Evolutionary conservation across 2,888 invertebrate genomes (phyloP).

Genomic region (Pimpla rufipes): DNA sequence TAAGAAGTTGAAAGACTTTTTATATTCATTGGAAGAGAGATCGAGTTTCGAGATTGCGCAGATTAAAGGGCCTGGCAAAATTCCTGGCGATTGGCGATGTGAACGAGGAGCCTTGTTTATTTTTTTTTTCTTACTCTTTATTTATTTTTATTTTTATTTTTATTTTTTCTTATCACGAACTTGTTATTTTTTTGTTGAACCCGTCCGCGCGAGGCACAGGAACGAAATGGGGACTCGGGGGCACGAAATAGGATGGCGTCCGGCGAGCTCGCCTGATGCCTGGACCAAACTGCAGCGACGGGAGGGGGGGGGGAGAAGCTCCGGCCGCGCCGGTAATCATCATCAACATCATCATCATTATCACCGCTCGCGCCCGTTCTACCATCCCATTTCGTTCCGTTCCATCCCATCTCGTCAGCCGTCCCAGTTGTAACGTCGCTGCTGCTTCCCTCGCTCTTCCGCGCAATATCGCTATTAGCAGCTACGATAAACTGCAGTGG

Average conservation of each 20-base stretch:
- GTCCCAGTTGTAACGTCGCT: conserved; percentile 75
- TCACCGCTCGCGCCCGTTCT: conserved; percentile 72
- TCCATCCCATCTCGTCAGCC: conserved; percentile 73
- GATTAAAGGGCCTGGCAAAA: conserved; percentile 49
- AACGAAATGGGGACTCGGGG: conserved; percentile 57
- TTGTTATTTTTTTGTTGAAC: conserved; percentile 50
- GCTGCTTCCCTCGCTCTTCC: conserved; percentile 34
- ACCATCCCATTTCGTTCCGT: conserved; percentile 75
- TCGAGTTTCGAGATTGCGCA: conserved; percentile 50
- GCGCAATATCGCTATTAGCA: conserved; percentile 76
- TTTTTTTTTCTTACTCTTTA: conserved; percentile 25
- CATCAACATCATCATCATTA: conserved; percentile 84
- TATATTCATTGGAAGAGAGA: conserved; percentile 55
- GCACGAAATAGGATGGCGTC: conserved; percentile 50
- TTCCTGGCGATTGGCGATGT: conserved; percentile 45
- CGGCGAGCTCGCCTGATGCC: conserved; percentile 33
- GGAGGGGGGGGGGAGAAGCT: conserved; percentile 68
- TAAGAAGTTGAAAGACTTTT: conserved; percentile 46
- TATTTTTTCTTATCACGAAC: conserved; percentile 9
- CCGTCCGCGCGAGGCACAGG: conserved; percentile 29
- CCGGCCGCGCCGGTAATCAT: conserved; percentile 81
- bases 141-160: conserved; percentile 14
- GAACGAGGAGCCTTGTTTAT: conserved; percentile 26
- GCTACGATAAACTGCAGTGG: conserved; percentile 79
- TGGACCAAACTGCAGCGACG: conserved; percentile 57